Evolutionary conservation across 2,113 vertebrate species (phyloP).

Genomic region (Xiphorhynchus elegans): DNA sequence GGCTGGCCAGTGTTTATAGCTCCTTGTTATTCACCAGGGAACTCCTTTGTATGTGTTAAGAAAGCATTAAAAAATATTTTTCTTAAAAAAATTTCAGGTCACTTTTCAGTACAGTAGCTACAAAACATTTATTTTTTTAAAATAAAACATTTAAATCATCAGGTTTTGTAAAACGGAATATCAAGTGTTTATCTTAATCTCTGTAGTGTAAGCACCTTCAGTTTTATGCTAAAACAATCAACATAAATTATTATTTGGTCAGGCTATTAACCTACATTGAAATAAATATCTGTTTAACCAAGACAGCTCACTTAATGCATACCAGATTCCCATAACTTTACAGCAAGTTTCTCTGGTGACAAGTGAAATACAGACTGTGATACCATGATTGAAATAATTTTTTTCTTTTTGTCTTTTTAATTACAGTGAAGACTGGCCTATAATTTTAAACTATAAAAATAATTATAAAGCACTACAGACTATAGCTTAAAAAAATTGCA

Average conservation of each 20-base stretch:
- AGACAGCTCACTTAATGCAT: slow-evolving; percentile 20
- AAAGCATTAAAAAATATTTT: background rate
- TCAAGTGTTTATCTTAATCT: slow-evolving; percentile 45
- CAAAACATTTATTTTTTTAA: slow-evolving; percentile 65
- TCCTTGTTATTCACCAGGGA: background rate
- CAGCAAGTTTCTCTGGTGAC: background rate
- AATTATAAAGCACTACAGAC: background rate
- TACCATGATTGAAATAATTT: background rate
- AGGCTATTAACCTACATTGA: background rate
- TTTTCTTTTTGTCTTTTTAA: slow-evolving; percentile 2
- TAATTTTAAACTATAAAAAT: background rate
- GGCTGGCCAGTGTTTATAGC: background rate
- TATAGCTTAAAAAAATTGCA: background rate
- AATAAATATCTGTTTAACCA: slow-evolving; percentile 66
- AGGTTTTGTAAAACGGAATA: slow-evolving; percentile 54
- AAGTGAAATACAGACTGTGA: background rate
- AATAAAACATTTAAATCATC: slow-evolving; percentile 66
- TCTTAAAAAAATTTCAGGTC: slow-evolving; percentile 35
- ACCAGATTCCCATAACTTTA: background rate
- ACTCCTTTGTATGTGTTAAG: background rate
- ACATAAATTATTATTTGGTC: slow-evolving; percentile 56
- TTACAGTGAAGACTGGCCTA: slow-evolving; percentile 25
- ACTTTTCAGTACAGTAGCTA: slow-evolving; percentile 21
- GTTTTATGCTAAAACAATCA: slow-evolving; percentile 48
- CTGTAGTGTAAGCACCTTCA: slow-evolving; percentile 57